A percentile compares a stretch with the other conserved stretches of the same genome.
Evolutionary conservation across 2,113 vertebrate species (phyloP).

Genomic region (Ailurus styani): DNA sequence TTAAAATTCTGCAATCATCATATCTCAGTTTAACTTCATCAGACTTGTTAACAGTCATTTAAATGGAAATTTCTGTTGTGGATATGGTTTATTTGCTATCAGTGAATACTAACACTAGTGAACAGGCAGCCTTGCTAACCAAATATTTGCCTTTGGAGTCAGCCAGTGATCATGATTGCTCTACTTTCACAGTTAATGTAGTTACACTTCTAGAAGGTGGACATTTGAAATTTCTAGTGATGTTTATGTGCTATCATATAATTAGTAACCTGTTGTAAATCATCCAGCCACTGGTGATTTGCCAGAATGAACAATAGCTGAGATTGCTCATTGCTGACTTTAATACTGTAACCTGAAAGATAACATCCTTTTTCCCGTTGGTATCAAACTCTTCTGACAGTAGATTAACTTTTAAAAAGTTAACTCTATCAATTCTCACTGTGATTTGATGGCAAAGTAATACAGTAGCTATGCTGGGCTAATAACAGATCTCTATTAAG

Average conservation of each 20-base stretch:
- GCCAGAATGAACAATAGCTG: slow-evolving; percentile 1
- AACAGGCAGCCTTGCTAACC: slow-evolving; percentile 19
- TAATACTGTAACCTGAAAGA: not conserved
- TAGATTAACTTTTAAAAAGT: not conserved
- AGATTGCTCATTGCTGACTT: not conserved
- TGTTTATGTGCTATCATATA: not conserved
- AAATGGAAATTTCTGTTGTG: slow-evolving; percentile 45
- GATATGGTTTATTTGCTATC: slow-evolving; percentile 26
- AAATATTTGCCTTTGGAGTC: slow-evolving; percentile 54
- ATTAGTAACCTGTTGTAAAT: slow-evolving; percentile 36
- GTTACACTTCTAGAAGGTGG: slow-evolving; percentile 17
- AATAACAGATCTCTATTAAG: not conserved
- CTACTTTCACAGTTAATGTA: slow-evolving; percentile 30
- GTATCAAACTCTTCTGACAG: not conserved
- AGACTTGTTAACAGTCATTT: not conserved
- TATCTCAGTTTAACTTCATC: slow-evolving; percentile 8
- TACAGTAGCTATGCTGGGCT: not conserved
- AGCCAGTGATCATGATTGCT: not conserved
- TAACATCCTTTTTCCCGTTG: slow-evolving; percentile 30
- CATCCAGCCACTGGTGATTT: not conserved
- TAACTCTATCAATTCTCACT: not conserved
- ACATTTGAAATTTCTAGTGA: slow-evolving; percentile 39
- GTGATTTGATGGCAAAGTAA: not conserved
- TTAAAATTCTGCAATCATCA: not conserved
- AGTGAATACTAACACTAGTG: not conserved